These are phyloP conservation scores for Dreissena rostriformis DNA, from an alignment of 1,140 invertebrate genomes.

Conservation along the genomic window DNA sequence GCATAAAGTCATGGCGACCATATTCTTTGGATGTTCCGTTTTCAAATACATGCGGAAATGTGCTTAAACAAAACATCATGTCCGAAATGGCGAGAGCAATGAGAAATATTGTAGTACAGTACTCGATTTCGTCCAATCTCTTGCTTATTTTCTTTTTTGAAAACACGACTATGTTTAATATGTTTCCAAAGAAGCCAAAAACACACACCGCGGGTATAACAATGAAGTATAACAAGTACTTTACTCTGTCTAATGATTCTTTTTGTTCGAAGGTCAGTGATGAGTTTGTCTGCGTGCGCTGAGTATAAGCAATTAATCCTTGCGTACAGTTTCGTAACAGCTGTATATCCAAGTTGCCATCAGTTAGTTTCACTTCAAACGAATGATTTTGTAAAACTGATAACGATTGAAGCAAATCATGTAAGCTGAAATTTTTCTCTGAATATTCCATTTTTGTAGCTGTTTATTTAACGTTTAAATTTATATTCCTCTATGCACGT, in stretches of 20 bases:
- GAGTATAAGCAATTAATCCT: neutral
- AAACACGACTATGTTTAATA: slow-evolving; percentile 71
- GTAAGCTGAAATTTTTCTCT: no score
- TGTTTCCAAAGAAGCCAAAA: slow-evolving; percentile 74
- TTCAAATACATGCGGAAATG: slow-evolving; percentile 71
- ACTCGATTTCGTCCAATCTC: slow-evolving; percentile 66
- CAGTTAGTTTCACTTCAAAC: neutral
- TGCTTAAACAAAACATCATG: slow-evolving; percentile 70
- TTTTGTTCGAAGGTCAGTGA: slow-evolving; percentile 24
- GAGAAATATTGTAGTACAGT: slow-evolving; percentile 69
- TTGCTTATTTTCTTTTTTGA: slow-evolving; percentile 67
- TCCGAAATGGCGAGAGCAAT: slow-evolving; percentile 71
- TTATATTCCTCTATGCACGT: no score
- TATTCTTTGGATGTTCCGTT: slow-evolving; percentile 49
- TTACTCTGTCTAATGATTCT: slow-evolving; percentile 38
- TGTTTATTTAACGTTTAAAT: no score
- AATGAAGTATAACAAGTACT: slow-evolving; percentile 62
- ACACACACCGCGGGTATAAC: slow-evolving; percentile 70
- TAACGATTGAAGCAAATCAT: no score
- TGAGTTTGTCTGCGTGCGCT: neutral
- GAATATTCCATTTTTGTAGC: no score
- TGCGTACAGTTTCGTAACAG: neutral
- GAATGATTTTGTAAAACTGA: neutral
- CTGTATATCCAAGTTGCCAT: neutral
- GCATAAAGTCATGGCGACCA: slow-evolving; percentile 59